Evolutionary conservation across 92 coral and sea anemone genomes (phyloP).

Genomic region (Hydrozoanthus gracilis): DNA sequence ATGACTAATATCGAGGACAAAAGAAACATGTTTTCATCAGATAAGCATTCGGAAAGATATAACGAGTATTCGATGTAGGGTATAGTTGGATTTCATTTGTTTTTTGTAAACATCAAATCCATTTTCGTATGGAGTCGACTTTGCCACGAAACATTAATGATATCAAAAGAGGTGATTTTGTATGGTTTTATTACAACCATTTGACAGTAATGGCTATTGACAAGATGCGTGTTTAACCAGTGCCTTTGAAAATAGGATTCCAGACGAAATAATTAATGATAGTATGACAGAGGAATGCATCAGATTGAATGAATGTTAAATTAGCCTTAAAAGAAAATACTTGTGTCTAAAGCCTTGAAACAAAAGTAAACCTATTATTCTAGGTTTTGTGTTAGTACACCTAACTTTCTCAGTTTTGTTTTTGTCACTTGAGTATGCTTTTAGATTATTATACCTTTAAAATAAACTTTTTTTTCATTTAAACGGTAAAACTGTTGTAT

Average conservation of each 20-base stretch:
- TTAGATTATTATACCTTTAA: no score
- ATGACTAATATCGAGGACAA: neutral
- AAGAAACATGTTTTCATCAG: slow-evolving; percentile 18
- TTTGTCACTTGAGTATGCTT: no score
- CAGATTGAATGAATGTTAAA: no score
- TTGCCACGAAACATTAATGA: neutral
- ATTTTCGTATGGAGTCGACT: neutral
- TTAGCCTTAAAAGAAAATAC: no score
- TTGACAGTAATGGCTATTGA: neutral
- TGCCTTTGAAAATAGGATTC: no score
- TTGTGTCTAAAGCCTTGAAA: no score
- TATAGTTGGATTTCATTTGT: neutral
- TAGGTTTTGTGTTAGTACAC: no score
- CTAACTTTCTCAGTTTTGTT: no score
- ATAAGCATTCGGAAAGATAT: slow-evolving; percentile 9
- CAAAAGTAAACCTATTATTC: no score
- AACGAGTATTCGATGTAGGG: neutral
- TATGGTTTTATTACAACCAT: neutral
- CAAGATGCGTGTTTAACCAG: no score
- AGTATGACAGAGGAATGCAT: no score
- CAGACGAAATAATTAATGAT: no score
- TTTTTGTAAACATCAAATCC: neutral
- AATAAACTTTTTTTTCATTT: neutral
- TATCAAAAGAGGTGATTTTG: neutral
- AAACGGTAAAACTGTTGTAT: neutral